Evolutionary conservation across 2,888 invertebrate species (phyloP).

Genomic region (Brachypalpus laphriformis): DNA sequence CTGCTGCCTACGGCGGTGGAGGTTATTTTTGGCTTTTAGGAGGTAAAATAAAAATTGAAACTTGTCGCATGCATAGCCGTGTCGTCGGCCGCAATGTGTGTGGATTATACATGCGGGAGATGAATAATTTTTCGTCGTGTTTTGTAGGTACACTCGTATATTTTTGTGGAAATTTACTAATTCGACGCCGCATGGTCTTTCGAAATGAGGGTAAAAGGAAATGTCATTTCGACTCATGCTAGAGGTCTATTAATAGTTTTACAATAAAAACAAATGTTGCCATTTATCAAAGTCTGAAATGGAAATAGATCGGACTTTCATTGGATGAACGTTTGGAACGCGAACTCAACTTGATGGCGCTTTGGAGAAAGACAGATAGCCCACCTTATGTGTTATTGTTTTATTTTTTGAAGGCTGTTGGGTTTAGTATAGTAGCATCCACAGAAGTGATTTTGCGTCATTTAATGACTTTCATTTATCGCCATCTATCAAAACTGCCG

Average conservation of each 20-base stretch:
- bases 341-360: too few relatives aligned
- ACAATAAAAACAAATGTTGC: neutral
- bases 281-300: neutral
- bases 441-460: too few relatives aligned
- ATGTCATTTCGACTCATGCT: neutral
- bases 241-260: constrained; percentile 8
- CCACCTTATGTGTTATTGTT: too few relatives aligned
- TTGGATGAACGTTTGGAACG: too few relatives aligned
- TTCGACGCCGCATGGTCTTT: neutral
- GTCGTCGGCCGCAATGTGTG: neutral
- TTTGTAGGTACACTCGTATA: neutral
- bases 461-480: too few relatives aligned
- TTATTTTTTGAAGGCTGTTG: too few relatives aligned
- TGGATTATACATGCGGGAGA: constrained; percentile 37
- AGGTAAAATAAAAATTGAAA: constrained; percentile 10
- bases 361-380: too few relatives aligned
- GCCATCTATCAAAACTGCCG: too few relatives aligned
- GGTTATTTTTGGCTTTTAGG: constrained; percentile 52
- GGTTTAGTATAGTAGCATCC: too few relatives aligned
- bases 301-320: neutral
- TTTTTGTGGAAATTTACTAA: neutral
- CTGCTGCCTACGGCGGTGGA: neutral
- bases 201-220: neutral
- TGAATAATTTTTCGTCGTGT: neutral
- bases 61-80: constrained; percentile 16